These are phyloP conservation scores for Koerneria pararmatus DNA, from an alignment of 2,888 invertebrate species.

Conservation along the genomic window DNA sequence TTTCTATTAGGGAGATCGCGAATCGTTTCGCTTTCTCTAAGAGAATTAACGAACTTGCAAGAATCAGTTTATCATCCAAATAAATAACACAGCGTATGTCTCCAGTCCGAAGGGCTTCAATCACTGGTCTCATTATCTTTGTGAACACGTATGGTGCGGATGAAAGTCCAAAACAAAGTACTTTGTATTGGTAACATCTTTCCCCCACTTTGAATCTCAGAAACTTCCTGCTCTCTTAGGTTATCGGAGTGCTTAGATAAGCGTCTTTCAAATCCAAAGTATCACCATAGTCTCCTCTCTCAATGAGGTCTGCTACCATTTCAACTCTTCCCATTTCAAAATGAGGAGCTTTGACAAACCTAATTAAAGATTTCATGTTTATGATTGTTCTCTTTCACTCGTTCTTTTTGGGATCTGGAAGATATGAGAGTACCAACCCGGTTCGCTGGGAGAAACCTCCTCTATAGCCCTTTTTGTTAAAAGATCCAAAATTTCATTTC, in stretches of 20 bases:
- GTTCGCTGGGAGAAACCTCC: neutral
- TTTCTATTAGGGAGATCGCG: neutral
- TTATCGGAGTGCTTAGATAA: constrained; percentile 10
- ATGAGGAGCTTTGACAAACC: neutral
- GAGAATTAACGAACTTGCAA: neutral
- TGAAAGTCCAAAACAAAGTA: constrained; percentile 9
- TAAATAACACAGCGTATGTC: constrained; percentile 13
- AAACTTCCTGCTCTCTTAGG: neutral
- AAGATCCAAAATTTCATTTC: neutral
- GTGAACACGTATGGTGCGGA: constrained; percentile 15
- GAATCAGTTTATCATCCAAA: constrained; percentile 18
- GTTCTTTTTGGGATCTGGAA: constrained; percentile 23
- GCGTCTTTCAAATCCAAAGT: constrained; percentile 20
- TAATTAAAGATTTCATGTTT: constrained; percentile 11
- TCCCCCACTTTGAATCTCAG: constrained; percentile 3
- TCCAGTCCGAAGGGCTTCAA: constrained; percentile 8
- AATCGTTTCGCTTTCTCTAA: neutral
- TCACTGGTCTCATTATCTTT: constrained; percentile 14
- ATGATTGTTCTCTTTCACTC: constrained; percentile 14
- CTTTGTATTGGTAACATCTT: neutral
- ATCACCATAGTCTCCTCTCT: neutral
- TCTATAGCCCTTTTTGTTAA: neutral
- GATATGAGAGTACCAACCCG: constrained; percentile 6
- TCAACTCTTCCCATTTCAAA: constrained; percentile 15
- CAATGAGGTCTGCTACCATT: neutral